These are phyloP conservation scores for Stictonetta naevosa DNA, from an alignment of 2,113 vertebrate species.

Conservation along the genomic window DNA sequence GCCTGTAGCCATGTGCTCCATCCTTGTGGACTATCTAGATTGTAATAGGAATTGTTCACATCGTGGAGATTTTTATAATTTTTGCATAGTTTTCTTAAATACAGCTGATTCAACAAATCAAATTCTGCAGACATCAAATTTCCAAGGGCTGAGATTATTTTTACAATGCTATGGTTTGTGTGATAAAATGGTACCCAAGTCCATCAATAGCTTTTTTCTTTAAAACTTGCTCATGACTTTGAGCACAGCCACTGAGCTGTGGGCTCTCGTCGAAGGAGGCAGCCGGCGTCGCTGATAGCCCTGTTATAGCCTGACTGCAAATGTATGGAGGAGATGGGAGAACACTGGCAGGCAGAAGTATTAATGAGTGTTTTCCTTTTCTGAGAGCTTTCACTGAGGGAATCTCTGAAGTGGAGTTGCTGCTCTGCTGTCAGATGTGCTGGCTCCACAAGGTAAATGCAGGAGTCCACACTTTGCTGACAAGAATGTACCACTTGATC, in stretches of 20 bases:
- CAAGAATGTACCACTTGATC: neutral
- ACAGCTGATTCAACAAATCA: neutral
- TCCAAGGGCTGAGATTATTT: neutral
- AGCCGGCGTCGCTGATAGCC: accelerated
- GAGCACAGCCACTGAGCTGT: neutral
- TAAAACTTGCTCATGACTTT: neutral
- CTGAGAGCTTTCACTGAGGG: neutral
- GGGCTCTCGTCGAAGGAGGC: neutral
- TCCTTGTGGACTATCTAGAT: neutral
- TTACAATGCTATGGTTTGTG: neutral
- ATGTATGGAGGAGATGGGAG: neutral
- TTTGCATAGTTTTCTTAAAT: neutral
- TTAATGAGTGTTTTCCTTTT: neutral
- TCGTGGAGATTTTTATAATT: neutral
- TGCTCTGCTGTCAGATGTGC: neutral
- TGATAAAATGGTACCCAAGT: neutral
- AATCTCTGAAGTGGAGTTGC: neutral
- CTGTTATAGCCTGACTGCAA: too few relatives aligned
- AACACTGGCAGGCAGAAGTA: neutral
- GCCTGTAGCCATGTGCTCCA: neutral
- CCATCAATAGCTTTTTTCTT: neutral
- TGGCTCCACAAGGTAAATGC: neutral
- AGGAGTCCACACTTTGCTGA: neutral
- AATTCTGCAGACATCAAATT: neutral
- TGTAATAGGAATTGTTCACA: neutral